Conservation (phyloP, 2,888 invertebrate species). For the Watsonalla cultraria region DNA sequence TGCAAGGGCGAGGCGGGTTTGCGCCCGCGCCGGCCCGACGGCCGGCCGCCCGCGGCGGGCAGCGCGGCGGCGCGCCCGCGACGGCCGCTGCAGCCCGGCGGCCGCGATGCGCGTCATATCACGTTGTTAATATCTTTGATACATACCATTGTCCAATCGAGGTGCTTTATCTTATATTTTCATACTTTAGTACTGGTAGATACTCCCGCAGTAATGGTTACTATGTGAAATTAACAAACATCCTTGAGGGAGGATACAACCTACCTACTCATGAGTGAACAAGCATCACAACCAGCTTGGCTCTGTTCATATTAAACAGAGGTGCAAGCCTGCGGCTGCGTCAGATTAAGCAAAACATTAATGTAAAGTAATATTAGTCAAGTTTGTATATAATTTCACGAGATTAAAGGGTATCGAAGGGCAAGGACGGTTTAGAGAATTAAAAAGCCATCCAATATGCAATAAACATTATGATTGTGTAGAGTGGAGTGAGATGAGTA, state of each 20-base stretch:
- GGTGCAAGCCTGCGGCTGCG: conserved; percentile 39
- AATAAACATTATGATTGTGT: conserved; percentile 73
- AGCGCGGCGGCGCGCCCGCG: conserved; percentile 51
- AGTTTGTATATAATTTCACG: conserved; percentile 77
- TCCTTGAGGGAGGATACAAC: conserved; percentile 46
- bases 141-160: conserved; percentile 79
- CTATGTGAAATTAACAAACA: conserved; percentile 53
- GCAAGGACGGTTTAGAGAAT: conserved; percentile 67
- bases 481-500: conserved; percentile 63
- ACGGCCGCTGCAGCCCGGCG: conserved; percentile 52
- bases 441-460: conserved; percentile 76
- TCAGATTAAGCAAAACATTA: conserved; percentile 50
- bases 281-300: conserved; percentile 49
- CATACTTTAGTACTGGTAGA: conserved; percentile 79
- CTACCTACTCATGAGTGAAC: conserved; percentile 27
- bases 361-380: conserved; percentile 75
- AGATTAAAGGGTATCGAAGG: conserved; percentile 68
- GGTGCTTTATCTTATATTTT: conserved; percentile 80
- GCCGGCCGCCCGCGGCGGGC: conserved; percentile 46
- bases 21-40: conserved; percentile 51
- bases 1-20: conserved; percentile 68
- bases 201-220: conserved; percentile 73
- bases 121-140: conserved; percentile 79
- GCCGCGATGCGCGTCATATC: conserved; percentile 73
- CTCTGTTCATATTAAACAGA: conserved; percentile 47